phyloP scores from a whole-genome alignment of 2,113 vertebrate genomes.

The Myrmophylax atrothorax region DNA sequence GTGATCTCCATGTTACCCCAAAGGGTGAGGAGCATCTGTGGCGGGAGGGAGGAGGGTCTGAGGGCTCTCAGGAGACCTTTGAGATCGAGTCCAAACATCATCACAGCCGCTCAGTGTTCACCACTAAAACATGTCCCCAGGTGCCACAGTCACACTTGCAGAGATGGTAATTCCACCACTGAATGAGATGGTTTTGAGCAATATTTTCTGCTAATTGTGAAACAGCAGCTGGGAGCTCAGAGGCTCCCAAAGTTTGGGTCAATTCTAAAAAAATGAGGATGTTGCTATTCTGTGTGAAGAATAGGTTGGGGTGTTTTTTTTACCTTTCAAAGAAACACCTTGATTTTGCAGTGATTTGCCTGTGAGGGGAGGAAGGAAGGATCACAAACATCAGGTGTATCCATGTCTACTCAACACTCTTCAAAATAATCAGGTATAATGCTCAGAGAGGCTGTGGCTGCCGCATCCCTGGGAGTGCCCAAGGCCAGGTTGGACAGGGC shows the following conservation, averaged over 20 bases:
- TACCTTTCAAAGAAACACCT: background rate
- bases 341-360: background rate
- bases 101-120: rapidly evolving
- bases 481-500: background rate
- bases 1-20: rapidly evolving
- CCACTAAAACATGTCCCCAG: background rate
- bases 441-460: background rate
- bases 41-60: background rate
- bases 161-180: background rate
- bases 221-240: background rate
- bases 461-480: background rate
- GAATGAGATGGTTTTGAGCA: background rate
- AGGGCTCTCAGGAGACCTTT: background rate
- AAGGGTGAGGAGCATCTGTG: background rate
- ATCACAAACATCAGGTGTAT: background rate
- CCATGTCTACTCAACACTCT: background rate
- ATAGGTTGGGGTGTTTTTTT: background rate
- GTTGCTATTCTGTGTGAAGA: background rate
- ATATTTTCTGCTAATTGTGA: background rate
- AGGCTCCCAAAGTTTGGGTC: background rate
- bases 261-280: background rate
- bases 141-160: background rate
- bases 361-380: background rate
- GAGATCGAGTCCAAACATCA: background rate
- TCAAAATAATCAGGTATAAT: background rate